Base-by-base conservation (phyloP, 2,113 vertebrate species). In the Ibidorhyncha struthersii region DNA sequence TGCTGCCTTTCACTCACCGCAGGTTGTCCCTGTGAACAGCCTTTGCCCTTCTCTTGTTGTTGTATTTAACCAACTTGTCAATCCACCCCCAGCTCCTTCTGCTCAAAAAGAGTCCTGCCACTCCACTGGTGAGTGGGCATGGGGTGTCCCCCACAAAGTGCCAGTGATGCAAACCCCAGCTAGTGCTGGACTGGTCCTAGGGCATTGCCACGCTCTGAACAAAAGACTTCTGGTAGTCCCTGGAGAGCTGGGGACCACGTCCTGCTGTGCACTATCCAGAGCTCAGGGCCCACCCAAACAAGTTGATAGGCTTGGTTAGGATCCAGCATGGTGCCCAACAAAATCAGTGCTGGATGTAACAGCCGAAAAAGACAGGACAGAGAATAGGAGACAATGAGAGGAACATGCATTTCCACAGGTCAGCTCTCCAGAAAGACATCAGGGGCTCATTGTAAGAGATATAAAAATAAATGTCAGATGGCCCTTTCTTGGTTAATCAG, bases 401-500 rank as follows among this genome's bases (percentile, higher is more conserved):
- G 43, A 86, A 72, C 18, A 30, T 14, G 3, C 7, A 34, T 76
- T 93, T 91, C 65, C 38, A 63, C 19, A 61, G 65, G 73, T 85
- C 73, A 82, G 12, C 4, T 91, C 41, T 82, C 36, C 73, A 86
- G 38, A 62, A 62, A 94, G 72, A 86, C 15, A 56, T 38, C 62
- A 67, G 40, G n/a, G 21, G 15, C 29, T 74, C 14, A 45, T 14
- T 89, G 63, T 63, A 73, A 73, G 55, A 89, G 32, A 56, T 41
- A 43, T 16, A 82, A 92, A 91, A 93, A 84, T 74, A 82, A 93
- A 79, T 63, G 55, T 89, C 81, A 95, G 70, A 52, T 41, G 56
- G 18, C 29, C 47, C 52, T 89, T 93, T 86, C 91, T 82, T 63
- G 16, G 53, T 63, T 91, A 91, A 86, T 87, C 81, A 85, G 59